A percentile compares a stretch with the other conserved stretches of the same genome.
Conservation (phyloP, 2,797 vertebrate species). For the Neosalanx taihuensis region DNA sequence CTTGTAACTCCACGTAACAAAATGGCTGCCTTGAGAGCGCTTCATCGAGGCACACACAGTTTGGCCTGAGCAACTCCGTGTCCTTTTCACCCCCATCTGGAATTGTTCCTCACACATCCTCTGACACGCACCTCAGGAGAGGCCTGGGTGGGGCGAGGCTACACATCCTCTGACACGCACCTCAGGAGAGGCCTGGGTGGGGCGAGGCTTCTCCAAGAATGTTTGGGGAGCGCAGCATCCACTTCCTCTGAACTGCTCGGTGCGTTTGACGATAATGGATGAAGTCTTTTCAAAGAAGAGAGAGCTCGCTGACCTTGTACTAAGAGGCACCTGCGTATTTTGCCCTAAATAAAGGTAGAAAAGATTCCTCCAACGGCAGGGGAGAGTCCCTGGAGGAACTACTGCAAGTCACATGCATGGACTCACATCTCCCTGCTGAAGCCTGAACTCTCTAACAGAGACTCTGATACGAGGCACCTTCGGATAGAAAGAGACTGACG, state of each 20-base stretch:
- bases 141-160: neutral
- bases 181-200: neutral
- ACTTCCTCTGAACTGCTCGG: neutral
- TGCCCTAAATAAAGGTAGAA: neutral
- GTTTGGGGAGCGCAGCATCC: neutral
- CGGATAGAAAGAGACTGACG: neutral
- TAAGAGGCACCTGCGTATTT: neutral
- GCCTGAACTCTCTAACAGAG: neutral
- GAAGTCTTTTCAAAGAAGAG: too few relatives aligned
- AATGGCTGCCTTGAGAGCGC: conserved; percentile 7
- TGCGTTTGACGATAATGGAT: neutral
- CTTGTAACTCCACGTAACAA: conserved; percentile 16
- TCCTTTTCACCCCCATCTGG: conserved; percentile 23
- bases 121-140: conserved; percentile 5
- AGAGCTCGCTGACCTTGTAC: neutral
- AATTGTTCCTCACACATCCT: conserved; percentile 17
- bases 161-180: conserved; percentile 10
- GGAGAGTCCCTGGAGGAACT: neutral
- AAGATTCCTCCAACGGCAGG: neutral
- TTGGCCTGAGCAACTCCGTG: neutral
- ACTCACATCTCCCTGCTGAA: neutral
- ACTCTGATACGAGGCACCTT: conserved; percentile 2
- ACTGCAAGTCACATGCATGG: neutral
- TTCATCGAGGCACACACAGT: neutral
- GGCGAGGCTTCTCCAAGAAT: neutral